Conservation (phyloP, 2,113 vertebrate species). For the Columbina picui region DNA sequence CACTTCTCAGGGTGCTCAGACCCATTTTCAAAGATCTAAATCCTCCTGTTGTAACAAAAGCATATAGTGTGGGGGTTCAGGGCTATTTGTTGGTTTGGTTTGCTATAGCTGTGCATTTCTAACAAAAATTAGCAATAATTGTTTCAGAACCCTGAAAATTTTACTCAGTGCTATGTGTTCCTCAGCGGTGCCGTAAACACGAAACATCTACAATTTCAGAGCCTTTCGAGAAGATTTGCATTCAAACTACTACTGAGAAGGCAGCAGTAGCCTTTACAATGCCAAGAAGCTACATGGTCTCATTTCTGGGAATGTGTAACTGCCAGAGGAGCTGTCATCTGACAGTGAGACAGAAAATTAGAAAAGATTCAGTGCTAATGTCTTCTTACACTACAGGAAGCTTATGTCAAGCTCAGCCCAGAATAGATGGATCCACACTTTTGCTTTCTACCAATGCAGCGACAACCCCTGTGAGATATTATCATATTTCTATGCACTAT, state of each 20-base stretch:
- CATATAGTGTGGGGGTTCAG: not conserved
- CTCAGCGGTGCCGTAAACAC: not conserved
- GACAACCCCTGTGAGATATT: not conserved
- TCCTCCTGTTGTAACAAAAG: not conserved
- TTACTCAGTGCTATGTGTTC: not conserved
- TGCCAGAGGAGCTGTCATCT: conserved; percentile 22
- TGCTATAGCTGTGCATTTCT: not conserved
- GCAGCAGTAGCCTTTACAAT: not conserved
- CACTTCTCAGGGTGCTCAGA: not conserved
- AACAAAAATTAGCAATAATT: not conserved
- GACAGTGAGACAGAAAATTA: not conserved
- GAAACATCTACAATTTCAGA: not conserved
- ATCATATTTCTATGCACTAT: not conserved
- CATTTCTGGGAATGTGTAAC: not conserved
- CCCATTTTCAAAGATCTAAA: not conserved
- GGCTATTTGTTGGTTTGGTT: not conserved
- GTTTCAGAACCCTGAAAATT: not conserved
- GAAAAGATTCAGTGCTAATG: not conserved
- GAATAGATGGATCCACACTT: not conserved
- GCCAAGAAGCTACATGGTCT: not conserved
- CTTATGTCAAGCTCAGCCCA: not conserved
- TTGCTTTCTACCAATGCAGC: not conserved
- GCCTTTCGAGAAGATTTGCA: not conserved
- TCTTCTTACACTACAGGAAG: not conserved
- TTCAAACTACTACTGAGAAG: not conserved